Conservation (phyloP, 2,797 vertebrate species). For the Erethizon dorsatum region DNA sequence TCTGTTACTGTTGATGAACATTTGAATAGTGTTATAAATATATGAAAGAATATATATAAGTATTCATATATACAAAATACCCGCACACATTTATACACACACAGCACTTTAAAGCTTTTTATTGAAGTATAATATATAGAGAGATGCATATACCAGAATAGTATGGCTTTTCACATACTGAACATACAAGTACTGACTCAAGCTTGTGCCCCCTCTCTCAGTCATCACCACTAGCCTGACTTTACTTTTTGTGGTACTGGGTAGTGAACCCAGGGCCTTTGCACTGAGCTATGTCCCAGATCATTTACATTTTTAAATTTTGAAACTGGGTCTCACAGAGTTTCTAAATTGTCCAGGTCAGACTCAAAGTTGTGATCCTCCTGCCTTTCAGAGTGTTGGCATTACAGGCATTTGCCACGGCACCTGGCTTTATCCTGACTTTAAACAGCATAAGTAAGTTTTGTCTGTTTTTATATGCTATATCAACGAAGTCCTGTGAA, state of each 20-base stretch:
- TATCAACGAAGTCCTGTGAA: neutral
- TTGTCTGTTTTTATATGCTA: neutral
- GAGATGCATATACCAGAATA: neutral
- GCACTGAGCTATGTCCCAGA: neutral
- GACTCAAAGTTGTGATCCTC: neutral
- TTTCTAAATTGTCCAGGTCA: neutral
- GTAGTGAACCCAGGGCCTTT: neutral
- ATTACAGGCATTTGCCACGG: neutral
- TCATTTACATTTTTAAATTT: neutral
- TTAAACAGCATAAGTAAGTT: neutral
- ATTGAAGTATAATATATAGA: neutral
- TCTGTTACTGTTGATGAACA: neutral
- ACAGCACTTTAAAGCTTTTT: neutral
- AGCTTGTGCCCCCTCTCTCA: neutral
- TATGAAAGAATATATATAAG: neutral
- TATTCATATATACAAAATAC: neutral
- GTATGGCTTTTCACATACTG: slow-evolving; percentile 40
- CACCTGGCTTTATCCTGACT: neutral
- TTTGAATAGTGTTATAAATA: neutral
- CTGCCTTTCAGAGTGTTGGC: neutral
- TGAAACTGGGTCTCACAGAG: neutral
- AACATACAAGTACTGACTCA: neutral
- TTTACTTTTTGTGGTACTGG: neutral
- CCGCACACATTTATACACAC: neutral
- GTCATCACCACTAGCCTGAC: neutral